Evolutionary conservation across 2,888 invertebrate genomes (phyloP).

Genomic region (Sepioteuthis lessoniana): DNA sequence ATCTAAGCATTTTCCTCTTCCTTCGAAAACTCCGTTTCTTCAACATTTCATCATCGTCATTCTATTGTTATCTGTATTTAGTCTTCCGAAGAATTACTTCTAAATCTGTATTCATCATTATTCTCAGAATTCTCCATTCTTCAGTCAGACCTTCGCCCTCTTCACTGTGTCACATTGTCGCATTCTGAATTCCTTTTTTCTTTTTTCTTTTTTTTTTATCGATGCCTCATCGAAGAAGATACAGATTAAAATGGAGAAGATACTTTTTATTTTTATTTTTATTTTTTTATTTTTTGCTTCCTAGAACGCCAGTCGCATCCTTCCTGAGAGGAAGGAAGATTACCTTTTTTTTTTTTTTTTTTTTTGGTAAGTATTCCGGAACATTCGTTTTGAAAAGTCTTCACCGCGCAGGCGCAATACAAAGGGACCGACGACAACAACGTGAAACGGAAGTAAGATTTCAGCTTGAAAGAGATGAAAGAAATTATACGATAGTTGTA

Average conservation of each 20-base stretch:
- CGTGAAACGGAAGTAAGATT: background rate
- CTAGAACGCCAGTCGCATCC: background rate
- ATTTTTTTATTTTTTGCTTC: background rate
- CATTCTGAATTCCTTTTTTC: background rate
- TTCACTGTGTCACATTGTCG: background rate
- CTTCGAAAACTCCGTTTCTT: background rate
- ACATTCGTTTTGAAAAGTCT: background rate
- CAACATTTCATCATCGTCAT: background rate
- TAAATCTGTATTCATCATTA: background rate
- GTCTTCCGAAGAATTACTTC: background rate
- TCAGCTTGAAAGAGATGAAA: background rate
- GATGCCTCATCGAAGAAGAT: background rate
- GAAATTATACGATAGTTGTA: background rate
- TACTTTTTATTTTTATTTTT: too few relatives aligned
- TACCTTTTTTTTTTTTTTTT: background rate
- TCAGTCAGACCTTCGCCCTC: background rate
- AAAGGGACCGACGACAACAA: background rate
- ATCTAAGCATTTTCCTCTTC: background rate
- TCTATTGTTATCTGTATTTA: background rate
- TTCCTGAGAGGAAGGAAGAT: background rate
- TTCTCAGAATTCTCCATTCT: background rate
- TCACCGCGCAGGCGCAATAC: background rate
- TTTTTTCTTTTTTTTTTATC: background rate
- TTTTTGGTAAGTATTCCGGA: background rate
- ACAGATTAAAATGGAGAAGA: background rate